phyloP scores from a whole-genome alignment of 1,140 invertebrate species.

The Sycobia sp. region DNA sequence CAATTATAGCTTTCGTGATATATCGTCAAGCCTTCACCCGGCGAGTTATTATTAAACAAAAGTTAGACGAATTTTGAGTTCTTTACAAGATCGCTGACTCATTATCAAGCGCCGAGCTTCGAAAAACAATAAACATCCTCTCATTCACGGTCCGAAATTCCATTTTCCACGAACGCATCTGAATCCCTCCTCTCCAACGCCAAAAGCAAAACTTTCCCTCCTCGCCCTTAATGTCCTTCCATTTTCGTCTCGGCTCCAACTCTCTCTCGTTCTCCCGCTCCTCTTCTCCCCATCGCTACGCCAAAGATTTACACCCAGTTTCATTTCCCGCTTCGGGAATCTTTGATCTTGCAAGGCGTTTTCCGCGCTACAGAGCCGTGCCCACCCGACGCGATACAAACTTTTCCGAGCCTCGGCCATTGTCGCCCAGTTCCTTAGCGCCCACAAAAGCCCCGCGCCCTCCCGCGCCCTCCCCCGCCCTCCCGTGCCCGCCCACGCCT shows the following conservation, averaged over 20 bases:
- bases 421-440: constrained; percentile 1
- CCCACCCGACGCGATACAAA: constrained; percentile 16
- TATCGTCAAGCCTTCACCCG: no score
- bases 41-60: background rate
- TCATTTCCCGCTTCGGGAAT: constrained; percentile 19
- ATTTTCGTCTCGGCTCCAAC: no score
- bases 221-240: no score
- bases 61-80: background rate
- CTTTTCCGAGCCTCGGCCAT: constrained; percentile 12
- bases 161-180: constrained; percentile 11
- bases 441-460: no score
- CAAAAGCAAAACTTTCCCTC: constrained; percentile 7
- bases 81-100: background rate
- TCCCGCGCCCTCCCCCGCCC: no score
- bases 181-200: no score
- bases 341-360: constrained; percentile 16
- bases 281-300: no score
- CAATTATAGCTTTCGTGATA: no score
- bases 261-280: no score
- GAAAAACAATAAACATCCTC: constrained; percentile 1
- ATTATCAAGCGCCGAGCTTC: background rate
- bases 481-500: no score
- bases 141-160: constrained; percentile 14
- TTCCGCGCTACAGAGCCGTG: no score
- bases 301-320: constrained; percentile 25